phyloP scores from a whole-genome alignment of 2,113 vertebrate species.

The Ascaphus truei region DNA sequence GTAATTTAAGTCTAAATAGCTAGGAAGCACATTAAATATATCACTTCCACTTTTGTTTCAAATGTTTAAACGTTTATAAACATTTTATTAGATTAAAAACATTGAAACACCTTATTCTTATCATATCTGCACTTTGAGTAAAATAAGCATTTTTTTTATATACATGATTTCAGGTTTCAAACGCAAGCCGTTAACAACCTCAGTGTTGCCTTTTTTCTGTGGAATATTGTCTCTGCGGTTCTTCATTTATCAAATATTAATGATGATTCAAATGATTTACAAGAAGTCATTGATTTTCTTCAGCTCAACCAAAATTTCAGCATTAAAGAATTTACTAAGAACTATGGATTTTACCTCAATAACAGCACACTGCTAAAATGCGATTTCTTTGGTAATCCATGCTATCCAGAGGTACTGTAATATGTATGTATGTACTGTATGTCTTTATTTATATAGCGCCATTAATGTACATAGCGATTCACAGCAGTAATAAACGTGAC shows the following conservation, averaged over 20 bases:
- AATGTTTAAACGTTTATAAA: too few relatives aligned
- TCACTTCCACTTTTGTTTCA: too few relatives aligned
- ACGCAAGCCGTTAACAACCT: conserved; percentile 56
- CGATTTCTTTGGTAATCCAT: conserved; percentile 64
- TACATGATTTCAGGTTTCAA: conserved; percentile 55
- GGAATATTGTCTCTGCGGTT: conserved; percentile 56
- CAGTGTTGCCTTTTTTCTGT: conserved; percentile 56
- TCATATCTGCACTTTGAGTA: not conserved
- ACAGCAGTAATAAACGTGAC: too few relatives aligned
- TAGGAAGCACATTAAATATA: too few relatives aligned
- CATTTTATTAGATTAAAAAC: too few relatives aligned
- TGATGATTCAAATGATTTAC: conserved; percentile 18
- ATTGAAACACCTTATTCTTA: too few relatives aligned
- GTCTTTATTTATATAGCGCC: too few relatives aligned
- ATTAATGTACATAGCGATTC: too few relatives aligned
- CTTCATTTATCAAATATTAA: conserved; percentile 28
- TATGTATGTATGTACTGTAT: too few relatives aligned
- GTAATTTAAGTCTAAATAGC: too few relatives aligned
- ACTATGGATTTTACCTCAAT: conserved; percentile 65
- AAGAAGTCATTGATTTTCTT: conserved; percentile 55
- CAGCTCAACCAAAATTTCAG: conserved; percentile 62
- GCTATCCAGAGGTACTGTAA: conserved; percentile 60
- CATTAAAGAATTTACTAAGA: conserved; percentile 62
- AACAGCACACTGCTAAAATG: conserved; percentile 60
- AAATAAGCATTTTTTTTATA: not conserved